Percentiles rank a stretch among this genome's conserved stretches.
These are phyloP conservation scores for Antigone vipio DNA, from an alignment of 2,113 vertebrate species.

Conservation along the genomic window DNA sequence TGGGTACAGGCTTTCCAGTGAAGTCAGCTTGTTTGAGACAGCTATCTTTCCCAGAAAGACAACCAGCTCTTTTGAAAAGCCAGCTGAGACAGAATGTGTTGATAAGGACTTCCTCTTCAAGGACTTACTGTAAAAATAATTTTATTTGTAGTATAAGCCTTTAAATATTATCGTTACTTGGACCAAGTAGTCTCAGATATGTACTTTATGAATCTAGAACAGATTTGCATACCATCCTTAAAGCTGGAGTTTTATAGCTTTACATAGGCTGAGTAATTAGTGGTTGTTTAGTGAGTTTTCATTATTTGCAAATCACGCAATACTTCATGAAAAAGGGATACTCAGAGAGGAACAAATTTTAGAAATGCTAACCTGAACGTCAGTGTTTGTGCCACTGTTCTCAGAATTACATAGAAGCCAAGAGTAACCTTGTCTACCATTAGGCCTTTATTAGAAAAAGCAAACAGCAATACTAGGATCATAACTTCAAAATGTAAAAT, in stretches of 20 bases:
- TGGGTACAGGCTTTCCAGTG: neutral
- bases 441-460: neutral
- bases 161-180: neutral
- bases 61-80: neutral
- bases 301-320: neutral
- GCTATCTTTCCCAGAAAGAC: neutral
- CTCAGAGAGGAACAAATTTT: neutral
- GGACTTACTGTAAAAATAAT: neutral
- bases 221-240: neutral
- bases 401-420: neutral
- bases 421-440: neutral
- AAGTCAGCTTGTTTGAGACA: constrained; percentile 8
- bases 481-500: neutral
- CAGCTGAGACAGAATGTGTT: neutral
- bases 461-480: neutral
- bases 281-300: neutral
- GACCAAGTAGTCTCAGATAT: neutral
- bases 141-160: neutral
- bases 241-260: neutral
- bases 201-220: neutral
- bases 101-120: neutral
- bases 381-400: neutral
- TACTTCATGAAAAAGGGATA: neutral
- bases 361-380: neutral
- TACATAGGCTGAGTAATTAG: neutral